Percentiles rank a stretch among this genome's conserved stretches.
Evolutionary conservation across 2,888 invertebrate genomes (phyloP).

Genomic region (Epistrophe eligans): DNA sequence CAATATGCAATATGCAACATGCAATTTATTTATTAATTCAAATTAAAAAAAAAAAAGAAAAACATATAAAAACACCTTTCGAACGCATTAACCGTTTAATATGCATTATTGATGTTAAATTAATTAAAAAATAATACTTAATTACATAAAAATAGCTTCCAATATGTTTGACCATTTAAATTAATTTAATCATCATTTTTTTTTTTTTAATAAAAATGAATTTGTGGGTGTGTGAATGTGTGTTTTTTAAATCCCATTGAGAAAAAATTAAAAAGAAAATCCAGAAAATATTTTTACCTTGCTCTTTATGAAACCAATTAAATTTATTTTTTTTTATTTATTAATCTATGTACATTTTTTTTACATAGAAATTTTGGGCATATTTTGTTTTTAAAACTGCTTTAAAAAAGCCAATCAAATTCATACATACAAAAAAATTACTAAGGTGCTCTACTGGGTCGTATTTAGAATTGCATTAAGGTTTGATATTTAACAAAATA

Average conservation of each 20-base stretch:
- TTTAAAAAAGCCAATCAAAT: conserved; percentile 11
- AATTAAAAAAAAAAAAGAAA: not conserved
- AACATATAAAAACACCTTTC: conserved; percentile 22
- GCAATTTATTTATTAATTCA: not conserved
- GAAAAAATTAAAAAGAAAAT: not conserved
- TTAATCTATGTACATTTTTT: not conserved
- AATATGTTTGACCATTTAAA: conserved; percentile 23
- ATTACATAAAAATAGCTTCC: conserved; percentile 20
- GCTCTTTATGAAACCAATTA: conserved; percentile 9
- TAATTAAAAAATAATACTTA: conserved; percentile 34
- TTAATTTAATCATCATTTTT: conserved; percentile 16
- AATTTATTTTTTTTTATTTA: conserved; percentile 8
- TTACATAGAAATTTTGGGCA: not conserved
- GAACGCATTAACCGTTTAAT: conserved; percentile 15
- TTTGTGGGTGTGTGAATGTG: not conserved
- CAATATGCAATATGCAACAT: not conserved
- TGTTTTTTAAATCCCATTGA: not conserved
- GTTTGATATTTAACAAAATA: too few relatives aligned
- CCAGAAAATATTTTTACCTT: not conserved
- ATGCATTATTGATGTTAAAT: conserved; percentile 38
- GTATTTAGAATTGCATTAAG: not conserved
- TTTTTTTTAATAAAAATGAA: not conserved
- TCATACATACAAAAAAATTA: not conserved
- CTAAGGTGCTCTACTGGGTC: not conserved
- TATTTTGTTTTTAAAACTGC: conserved; percentile 2